These are phyloP conservation scores for Numenius arquata DNA, from an alignment of 2,113 vertebrate genomes.

Conservation along the genomic window DNA sequence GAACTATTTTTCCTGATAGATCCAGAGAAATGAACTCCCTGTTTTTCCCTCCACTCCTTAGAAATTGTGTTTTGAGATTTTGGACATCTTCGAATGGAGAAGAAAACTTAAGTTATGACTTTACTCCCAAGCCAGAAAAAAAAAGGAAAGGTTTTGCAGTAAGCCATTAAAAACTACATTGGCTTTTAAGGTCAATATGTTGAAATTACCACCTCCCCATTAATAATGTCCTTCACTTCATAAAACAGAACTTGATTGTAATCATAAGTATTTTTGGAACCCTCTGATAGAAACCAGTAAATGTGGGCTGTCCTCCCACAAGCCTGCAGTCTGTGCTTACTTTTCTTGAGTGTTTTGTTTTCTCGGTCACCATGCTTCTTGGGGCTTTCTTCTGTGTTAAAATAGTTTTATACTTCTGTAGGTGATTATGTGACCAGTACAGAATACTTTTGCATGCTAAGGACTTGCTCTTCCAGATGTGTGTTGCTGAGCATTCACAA, in stretches of 20 bases:
- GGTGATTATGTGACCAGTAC: not conserved
- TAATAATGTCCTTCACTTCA: not conserved
- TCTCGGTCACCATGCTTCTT: not conserved
- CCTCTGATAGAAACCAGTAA: not conserved
- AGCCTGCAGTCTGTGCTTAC: not conserved
- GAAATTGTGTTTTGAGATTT: not conserved
- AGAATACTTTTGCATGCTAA: not conserved
- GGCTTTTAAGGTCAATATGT: not conserved
- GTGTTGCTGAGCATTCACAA: not conserved
- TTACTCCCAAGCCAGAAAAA: not conserved
- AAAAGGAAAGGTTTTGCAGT: not conserved
- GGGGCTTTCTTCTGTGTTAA: not conserved
- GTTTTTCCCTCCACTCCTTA: not conserved
- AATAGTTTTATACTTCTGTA: not conserved
- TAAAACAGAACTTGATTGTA: not conserved
- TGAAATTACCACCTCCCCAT: not conserved
- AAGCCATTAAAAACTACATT: not conserved
- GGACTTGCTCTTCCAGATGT: not conserved
- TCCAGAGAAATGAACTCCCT: not conserved
- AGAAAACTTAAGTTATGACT: not conserved
- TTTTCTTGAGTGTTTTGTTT: not conserved
- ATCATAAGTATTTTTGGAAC: accelerated
- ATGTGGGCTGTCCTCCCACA: not conserved
- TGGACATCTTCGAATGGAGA: not conserved
- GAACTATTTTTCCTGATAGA: not conserved